Base-by-base conservation (phyloP, 2,797 vertebrate species). In the Odontamblyopus lacepedii region DNA sequence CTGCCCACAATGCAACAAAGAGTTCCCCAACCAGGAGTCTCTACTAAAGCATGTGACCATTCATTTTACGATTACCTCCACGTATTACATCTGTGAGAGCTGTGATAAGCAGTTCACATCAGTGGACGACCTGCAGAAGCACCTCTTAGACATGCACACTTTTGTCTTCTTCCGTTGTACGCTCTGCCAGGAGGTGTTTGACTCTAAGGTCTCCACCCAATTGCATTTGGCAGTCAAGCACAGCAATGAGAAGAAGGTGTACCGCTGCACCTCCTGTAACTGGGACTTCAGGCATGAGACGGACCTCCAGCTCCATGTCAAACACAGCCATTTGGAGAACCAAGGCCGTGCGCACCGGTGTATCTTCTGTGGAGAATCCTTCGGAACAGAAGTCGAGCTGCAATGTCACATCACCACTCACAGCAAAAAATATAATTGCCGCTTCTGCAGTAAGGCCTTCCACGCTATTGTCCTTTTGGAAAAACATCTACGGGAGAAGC, bases 401-500 rank as follows among this genome's bases (percentile, higher is more conserved):
- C 98, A 99, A 89, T 99, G 98, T 74, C 98, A 99, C 88, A 98
- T 99, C 81, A 99, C 98, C 66, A 99, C 96, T 0, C 98, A 99
- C 91, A 98, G 97, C 88, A 98, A 99, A 92, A 98, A 98, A 87
- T 98, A 97, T 86, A 98, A 98, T 90, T 99, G 98, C 85, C 97
- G 96, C 80, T 99, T 99, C 93, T 99, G 98, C 93, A 98, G 96
- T 90, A 98, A 99, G 83, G 97, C 97, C 81, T 99, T 98, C 91
- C 97, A 98, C 13, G 97, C 97, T 32, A 96, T 98, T 48, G 96
- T 96, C 77, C 90, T 98, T 87, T 90, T 99, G 81, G 98, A 98
- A 91, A 97, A 97, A 57, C 98, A 99, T 90, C 87, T 99, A 87
- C 91, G 97, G 66, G 96, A 99, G 86, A 98, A 99, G 79, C 98